Evolutionary conservation across 1,140 invertebrate species (phyloP).

Genomic region (Adelges cooleyi): DNA sequence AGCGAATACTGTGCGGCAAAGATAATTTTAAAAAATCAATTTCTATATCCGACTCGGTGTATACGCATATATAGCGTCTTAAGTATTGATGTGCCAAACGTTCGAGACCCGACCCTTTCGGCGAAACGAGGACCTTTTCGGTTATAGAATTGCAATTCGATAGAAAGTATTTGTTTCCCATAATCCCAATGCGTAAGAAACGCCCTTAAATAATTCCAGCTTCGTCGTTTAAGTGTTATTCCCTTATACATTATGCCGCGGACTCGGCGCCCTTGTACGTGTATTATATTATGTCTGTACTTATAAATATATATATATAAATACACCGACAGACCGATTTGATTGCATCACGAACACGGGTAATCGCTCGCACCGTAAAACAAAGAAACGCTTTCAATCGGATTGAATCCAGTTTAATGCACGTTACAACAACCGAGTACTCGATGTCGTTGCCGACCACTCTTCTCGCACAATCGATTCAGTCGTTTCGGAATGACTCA

Average conservation of each 20-base stretch:
- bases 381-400: conserved; percentile 28
- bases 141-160: background rate
- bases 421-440: background rate
- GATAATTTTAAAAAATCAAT: too few species aligned
- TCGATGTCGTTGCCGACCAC: too few species aligned
- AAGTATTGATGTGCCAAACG: too few species aligned
- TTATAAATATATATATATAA: background rate
- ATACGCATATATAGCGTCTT: too few species aligned
- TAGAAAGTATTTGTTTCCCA: conserved; percentile 7
- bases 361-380: conserved; percentile 18
- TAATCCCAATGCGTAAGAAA: conserved; percentile 14
- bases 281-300: too few species aligned
- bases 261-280: too few species aligned
- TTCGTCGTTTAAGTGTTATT: conserved; percentile 3
- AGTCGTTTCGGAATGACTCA: too few species aligned
- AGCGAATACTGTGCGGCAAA: too few species aligned
- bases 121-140: background rate
- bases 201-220: background rate
- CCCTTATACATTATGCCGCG: background rate
- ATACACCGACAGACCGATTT: conserved; percentile 9
- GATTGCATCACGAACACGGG: conserved; percentile 19
- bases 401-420: conserved; percentile 18
- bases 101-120: background rate
- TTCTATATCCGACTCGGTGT: too few species aligned
- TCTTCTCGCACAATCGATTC: too few species aligned